Percentiles rank a stretch among this genome's conserved stretches.
Evolutionary conservation across 2,113 vertebrate species (phyloP).

Genomic region (Scomber scombrus): DNA sequence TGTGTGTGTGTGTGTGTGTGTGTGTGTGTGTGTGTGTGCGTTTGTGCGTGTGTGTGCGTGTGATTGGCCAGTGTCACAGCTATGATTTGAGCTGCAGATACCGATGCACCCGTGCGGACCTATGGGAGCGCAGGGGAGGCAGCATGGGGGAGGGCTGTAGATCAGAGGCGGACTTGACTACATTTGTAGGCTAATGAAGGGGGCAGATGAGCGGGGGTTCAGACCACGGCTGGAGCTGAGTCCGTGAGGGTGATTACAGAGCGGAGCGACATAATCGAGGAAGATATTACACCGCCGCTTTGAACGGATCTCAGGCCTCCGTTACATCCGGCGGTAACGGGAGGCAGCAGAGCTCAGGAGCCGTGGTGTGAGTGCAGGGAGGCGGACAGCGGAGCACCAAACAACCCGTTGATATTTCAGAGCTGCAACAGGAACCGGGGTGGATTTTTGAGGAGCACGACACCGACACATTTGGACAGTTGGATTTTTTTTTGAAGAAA

Average conservation of each 20-base stretch:
- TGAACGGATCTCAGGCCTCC: conserved; percentile 24
- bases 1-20: neutral
- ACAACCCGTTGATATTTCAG: conserved; percentile 7
- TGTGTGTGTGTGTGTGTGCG: neutral
- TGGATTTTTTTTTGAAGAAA: neutral
- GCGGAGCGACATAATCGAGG: conserved; percentile 28
- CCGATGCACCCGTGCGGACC: conserved; percentile 58
- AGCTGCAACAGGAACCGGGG: neutral
- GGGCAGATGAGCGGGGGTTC: conserved; percentile 58
- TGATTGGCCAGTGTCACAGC: conserved; percentile 64
- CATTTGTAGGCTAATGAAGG: conserved; percentile 70
- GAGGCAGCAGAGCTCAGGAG: conserved; percentile 22
- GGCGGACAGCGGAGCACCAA: conserved; percentile 4
- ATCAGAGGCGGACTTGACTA: conserved; percentile 64
- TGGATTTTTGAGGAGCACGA: conserved; percentile 33
- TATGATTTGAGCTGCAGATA: conserved; percentile 48
- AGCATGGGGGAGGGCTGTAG: conserved; percentile 61
- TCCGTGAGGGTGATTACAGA: conserved; percentile 34
- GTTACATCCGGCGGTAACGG: neutral
- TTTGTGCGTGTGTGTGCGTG: neutral
- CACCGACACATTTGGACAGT: conserved; percentile 1
- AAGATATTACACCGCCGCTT: conserved; percentile 27
- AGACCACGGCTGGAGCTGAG: conserved; percentile 52
- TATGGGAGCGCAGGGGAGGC: conserved; percentile 60
- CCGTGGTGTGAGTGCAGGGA: neutral